Conservation (phyloP, 2,888 invertebrate genomes). For the Digitonthophagus gazella region DNA sequence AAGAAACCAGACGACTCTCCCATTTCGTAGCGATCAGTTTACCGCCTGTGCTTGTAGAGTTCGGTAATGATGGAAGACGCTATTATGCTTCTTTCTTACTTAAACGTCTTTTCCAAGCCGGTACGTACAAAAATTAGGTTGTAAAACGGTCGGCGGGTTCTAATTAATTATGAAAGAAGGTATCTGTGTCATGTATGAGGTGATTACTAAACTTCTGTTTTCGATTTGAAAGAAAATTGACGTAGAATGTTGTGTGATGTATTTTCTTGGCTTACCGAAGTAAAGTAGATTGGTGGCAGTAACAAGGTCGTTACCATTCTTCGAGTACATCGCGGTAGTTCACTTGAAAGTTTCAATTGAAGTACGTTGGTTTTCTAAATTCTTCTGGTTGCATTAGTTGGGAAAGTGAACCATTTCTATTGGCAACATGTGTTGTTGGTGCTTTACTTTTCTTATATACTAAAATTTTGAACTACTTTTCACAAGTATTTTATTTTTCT, state of each 20-base stretch:
- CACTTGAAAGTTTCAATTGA: neutral
- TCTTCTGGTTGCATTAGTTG: neutral
- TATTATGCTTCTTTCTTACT: conserved; percentile 10
- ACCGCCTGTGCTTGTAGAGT: neutral
- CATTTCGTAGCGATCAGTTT: neutral
- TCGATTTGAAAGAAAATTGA: too few species aligned
- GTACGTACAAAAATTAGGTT: conserved; percentile 6
- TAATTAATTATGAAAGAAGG: too few species aligned
- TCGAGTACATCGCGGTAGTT: neutral
- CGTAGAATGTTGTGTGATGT: too few species aligned
- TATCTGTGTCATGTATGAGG: too few species aligned
- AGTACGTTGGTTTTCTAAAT: neutral
- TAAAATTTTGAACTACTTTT: neutral
- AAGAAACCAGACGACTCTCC: neutral
- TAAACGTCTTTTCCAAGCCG: conserved; percentile 11
- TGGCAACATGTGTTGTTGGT: neutral
- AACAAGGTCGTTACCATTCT: neutral
- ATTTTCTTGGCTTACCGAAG: too few species aligned
- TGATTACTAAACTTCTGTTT: too few species aligned
- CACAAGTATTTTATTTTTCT: neutral
- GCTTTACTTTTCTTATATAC: neutral
- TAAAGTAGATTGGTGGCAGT: too few species aligned
- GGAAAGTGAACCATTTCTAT: neutral
- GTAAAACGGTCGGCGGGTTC: too few species aligned
- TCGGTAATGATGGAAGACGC: conserved; percentile 3